Conservation (phyloP, 2,888 invertebrate genomes). For the Drosophila mimetica region DNA sequence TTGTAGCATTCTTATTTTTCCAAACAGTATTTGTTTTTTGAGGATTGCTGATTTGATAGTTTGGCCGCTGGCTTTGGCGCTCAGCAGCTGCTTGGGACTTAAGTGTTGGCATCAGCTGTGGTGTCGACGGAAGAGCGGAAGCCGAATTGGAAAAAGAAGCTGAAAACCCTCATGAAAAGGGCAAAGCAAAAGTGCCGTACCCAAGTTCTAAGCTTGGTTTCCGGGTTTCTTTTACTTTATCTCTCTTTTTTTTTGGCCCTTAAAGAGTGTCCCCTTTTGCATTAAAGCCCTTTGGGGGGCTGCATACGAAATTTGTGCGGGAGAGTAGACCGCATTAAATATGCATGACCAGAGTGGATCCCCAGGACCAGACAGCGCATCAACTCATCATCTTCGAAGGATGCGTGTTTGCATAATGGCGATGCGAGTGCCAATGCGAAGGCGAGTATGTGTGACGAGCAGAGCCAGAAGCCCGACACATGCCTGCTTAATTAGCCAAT, state of each 20-base stretch:
- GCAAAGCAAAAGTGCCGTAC: background rate
- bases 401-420: slow-evolving; percentile 69
- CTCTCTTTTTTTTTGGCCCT: slow-evolving; percentile 1
- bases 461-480: slow-evolving; percentile 48
- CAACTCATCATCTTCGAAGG: slow-evolving; percentile 41
- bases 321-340: slow-evolving; percentile 37
- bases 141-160: slow-evolving; percentile 1
- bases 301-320: slow-evolving; percentile 25
- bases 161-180: background rate
- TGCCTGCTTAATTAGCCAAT: slow-evolving; percentile 69
- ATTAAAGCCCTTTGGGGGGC: slow-evolving; percentile 3
- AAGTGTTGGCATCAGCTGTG: slow-evolving; percentile 30
- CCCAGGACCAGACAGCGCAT: slow-evolving; percentile 25
- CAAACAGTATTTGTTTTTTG: background rate
- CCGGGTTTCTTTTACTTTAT: background rate
- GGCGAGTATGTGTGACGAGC: slow-evolving; percentile 20
- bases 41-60: slow-evolving; percentile 16
- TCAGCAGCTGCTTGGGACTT: slow-evolving; percentile 23
- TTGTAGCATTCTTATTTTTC: background rate
- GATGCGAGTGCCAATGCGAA: slow-evolving; percentile 12
- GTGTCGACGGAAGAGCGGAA: slow-evolving; percentile 6
- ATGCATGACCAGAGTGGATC: slow-evolving; percentile 51
- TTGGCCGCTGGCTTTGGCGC: slow-evolving; percentile 15
- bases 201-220: slow-evolving; percentile 1
- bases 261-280: slow-evolving; percentile 22